These are phyloP conservation scores for Eurystomus glaucurus DNA, from an alignment of 2,797 vertebrate genomes.

Conservation along the genomic window DNA sequence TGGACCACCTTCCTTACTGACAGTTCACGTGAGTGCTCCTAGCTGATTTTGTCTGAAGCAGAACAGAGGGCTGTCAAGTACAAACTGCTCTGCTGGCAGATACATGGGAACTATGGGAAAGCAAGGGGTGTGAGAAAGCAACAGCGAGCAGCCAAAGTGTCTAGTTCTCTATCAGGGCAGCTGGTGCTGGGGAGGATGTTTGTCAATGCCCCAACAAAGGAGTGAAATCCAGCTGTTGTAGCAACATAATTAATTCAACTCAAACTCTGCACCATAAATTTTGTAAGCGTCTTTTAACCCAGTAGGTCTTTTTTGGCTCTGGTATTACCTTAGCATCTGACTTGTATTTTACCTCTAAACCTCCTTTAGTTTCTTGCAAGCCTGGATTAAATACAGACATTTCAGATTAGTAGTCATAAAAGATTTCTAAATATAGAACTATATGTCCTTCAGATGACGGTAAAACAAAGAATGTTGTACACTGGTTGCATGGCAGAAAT, in stretches of 20 bases:
- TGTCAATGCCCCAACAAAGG: neutral
- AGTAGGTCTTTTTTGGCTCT: neutral
- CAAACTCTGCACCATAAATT: neutral
- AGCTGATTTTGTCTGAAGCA: neutral
- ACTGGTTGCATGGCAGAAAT: neutral
- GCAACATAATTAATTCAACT: neutral
- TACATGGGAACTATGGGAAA: neutral
- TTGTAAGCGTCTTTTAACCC: neutral
- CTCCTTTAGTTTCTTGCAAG: neutral
- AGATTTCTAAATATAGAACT: neutral
- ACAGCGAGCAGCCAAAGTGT: neutral
- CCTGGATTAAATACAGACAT: neutral
- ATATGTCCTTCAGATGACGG: neutral
- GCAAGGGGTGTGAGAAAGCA: neutral
- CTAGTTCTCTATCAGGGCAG: neutral
- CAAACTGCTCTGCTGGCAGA: neutral
- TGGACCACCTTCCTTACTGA: neutral
- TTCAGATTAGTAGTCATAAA: neutral
- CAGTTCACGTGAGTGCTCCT: neutral
- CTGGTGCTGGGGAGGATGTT: neutral
- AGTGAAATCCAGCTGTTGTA: conserved; percentile 11
- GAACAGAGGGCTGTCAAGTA: neutral
- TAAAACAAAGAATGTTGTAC: neutral
- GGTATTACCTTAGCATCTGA: neutral
- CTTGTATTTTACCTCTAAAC: neutral